phyloP scores from a whole-genome alignment of 23 tunicate genomes.

The Diplosoma virens region DNA sequence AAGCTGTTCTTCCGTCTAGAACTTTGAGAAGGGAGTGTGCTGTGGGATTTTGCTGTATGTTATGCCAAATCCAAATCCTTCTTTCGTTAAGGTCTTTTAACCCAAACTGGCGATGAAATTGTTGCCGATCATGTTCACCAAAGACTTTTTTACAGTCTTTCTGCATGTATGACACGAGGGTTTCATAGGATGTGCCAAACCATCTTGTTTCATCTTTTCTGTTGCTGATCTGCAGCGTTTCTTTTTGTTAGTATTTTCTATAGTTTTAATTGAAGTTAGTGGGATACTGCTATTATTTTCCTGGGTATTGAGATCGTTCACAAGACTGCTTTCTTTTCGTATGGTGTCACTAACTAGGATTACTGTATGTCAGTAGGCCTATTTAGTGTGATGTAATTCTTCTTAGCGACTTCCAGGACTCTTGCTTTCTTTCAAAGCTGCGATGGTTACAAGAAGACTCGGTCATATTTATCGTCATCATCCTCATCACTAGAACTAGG shows the following conservation, averaged over 20 bases:
- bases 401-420: too few species aligned
- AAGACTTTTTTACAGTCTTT: background rate
- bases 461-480: too few species aligned
- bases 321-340: too few species aligned
- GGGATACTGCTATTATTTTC: too few species aligned
- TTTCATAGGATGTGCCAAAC: background rate
- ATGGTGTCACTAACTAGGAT: too few species aligned
- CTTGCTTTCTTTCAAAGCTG: too few species aligned
- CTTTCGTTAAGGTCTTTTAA: background rate
- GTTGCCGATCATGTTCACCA: background rate
- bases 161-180: background rate
- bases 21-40: background rate
- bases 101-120: background rate
- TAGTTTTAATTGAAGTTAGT: background rate
- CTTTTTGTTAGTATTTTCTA: background rate
- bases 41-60: slow-evolving; percentile 2
- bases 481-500: background rate
- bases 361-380: too few species aligned
- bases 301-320: too few species aligned
- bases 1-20: background rate
- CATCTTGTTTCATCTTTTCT: background rate
- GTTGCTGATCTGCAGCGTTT: background rate
- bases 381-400: too few species aligned
- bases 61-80: background rate
- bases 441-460: too few species aligned